Percentiles rank a stretch among this genome's conserved stretches.
These are phyloP conservation scores for Oppia nitens DNA, from an alignment of 1,140 invertebrate species.

Conservation along the genomic window DNA sequence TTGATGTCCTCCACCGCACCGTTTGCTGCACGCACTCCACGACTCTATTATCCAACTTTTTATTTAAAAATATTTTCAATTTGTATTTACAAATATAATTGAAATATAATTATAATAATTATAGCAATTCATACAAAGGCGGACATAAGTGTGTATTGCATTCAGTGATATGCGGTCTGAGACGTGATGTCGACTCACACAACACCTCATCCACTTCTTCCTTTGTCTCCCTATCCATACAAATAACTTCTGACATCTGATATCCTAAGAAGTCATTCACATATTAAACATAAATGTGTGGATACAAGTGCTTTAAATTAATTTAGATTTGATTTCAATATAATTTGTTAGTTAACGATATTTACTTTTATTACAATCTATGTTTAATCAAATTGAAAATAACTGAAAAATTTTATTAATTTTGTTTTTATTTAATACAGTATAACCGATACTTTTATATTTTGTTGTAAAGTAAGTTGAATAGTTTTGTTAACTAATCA, in stretches of 20 bases:
- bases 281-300: no score
- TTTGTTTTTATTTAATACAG: no score
- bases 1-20: constrained; percentile 61
- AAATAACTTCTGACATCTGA: constrained; percentile 57
- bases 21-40: constrained; percentile 62
- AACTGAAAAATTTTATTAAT: no score
- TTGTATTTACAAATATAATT: constrained; percentile 17
- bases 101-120: neutral
- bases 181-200: constrained; percentile 54
- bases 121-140: constrained; percentile 48
- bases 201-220: constrained; percentile 51
- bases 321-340: no score
- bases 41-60: constrained; percentile 70
- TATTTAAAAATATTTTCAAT: constrained; percentile 25
- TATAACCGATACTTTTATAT: no score
- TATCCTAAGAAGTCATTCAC: no score
- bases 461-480: no score
- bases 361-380: no score
- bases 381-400: no score
- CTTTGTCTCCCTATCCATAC: constrained; percentile 50
- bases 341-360: no score
- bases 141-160: constrained; percentile 72
- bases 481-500: no score
- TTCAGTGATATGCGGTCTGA: constrained; percentile 49
- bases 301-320: no score